phyloP scores from a whole-genome alignment of 2,888 invertebrate genomes.

The Phanerotoma sp. region DNA sequence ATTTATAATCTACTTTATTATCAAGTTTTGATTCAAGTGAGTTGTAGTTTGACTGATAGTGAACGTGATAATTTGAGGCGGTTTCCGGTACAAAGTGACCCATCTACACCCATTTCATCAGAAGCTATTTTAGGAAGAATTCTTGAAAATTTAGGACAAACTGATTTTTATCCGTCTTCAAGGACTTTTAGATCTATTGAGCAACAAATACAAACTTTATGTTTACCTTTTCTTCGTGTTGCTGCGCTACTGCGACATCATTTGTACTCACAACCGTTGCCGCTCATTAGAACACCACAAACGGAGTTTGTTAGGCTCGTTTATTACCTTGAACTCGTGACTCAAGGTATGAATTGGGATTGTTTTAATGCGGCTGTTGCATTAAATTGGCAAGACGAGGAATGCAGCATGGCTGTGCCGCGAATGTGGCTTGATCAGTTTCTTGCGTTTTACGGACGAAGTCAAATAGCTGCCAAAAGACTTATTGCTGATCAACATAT shows the following conservation, averaged over 20 bases:
- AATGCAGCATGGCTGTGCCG: constrained; percentile 60
- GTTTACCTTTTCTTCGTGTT: constrained; percentile 81
- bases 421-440: constrained; percentile 71
- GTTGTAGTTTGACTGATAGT: constrained; percentile 67
- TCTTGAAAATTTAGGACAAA: constrained; percentile 44
- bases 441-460: constrained; percentile 60
- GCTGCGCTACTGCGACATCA: constrained; percentile 82
- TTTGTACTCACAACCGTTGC: constrained; percentile 76
- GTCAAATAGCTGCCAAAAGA: constrained; percentile 66
- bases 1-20: constrained; percentile 88
- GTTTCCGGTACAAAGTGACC: constrained; percentile 4
- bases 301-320: constrained; percentile 78
- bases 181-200: constrained; percentile 8
- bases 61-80: constrained; percentile 59
- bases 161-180: constrained; percentile 39
- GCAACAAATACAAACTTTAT: constrained; percentile 71
- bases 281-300: constrained; percentile 65
- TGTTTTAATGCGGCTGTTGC: constrained; percentile 68
- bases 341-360: constrained; percentile 68
- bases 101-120: constrained; percentile 36
- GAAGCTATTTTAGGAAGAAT: constrained; percentile 45
- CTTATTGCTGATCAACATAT: constrained; percentile 74
- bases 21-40: constrained; percentile 82
- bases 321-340: constrained; percentile 75
- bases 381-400: constrained; percentile 62